Evolutionary conservation across 2,113 vertebrate species (phyloP).

Genomic region (Chloropsis cyanopogon): DNA sequence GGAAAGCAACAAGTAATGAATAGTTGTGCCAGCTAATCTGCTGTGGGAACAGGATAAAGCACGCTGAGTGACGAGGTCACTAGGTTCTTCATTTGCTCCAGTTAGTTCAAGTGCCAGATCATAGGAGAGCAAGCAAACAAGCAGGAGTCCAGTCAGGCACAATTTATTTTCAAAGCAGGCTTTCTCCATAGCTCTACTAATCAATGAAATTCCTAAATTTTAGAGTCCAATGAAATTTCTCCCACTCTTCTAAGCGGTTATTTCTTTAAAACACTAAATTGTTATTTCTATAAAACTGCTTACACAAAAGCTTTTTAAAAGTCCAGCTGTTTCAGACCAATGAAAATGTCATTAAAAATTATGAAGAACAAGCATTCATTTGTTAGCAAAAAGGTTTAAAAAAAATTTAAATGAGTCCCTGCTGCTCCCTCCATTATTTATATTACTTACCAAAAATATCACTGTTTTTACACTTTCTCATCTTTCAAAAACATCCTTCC

Average conservation of each 20-base stretch:
- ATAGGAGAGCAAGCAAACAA: not conserved
- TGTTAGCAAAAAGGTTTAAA: not conserved
- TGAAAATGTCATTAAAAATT: not conserved
- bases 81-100: not conserved
- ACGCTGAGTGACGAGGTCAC: not conserved
- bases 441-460: not conserved
- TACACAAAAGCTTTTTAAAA: not conserved
- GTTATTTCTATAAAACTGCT: not conserved
- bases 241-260: not conserved
- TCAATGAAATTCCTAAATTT: not conserved
- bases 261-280: not conserved
- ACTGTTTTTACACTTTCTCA: not conserved
- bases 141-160: not conserved
- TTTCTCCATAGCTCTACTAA: not conserved
- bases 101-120: not conserved
- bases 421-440: not conserved
- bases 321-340: not conserved
- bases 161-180: not conserved
- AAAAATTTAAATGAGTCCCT: not conserved
- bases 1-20: slow-evolving; percentile 33
- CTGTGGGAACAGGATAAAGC: slow-evolving; percentile 30
- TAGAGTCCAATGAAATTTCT: not conserved
- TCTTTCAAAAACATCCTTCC: not conserved
- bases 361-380: not conserved
- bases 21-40: slow-evolving; percentile 31